These are phyloP conservation scores for Hycleus phaleratus DNA, from an alignment of 1,140 invertebrate genomes.

Conservation along the genomic window DNA sequence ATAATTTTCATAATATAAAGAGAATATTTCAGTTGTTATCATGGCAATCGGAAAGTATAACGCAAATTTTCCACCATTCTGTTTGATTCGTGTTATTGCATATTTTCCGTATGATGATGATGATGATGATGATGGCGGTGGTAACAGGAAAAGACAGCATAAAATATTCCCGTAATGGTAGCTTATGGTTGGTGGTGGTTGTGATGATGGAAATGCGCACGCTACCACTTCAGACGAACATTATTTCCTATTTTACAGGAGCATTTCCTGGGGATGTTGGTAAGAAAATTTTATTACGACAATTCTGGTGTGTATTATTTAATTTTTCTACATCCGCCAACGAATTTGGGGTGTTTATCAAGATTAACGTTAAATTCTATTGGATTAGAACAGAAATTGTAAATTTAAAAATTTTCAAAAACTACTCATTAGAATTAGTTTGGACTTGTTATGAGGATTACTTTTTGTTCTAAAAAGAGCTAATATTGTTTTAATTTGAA, in stretches of 20 bases:
- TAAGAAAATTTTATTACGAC: constrained; percentile 10
- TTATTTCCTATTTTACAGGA: constrained; percentile 10
- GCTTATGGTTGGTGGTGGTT: neutral
- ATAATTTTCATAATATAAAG: neutral
- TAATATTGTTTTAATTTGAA: no score
- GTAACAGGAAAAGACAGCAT: no score
- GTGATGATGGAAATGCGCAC: neutral
- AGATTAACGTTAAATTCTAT: no score
- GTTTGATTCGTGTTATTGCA: neutral
- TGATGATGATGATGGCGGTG: neutral
- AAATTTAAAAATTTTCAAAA: no score
- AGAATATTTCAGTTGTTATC: constrained; percentile 3
- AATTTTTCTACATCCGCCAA: neutral
- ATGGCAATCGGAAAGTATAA: constrained; percentile 3
- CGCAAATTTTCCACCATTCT: constrained; percentile 1
- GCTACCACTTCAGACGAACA: constrained; percentile 1
- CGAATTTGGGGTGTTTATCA: no score
- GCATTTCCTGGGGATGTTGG: constrained; percentile 9
- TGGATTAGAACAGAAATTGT: no score
- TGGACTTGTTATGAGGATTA: no score
- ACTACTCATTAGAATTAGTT: no score
- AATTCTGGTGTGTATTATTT: constrained; percentile 5
- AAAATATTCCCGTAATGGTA: no score
- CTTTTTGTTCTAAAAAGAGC: no score
- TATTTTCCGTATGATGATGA: constrained; percentile 1